phyloP scores from a whole-genome alignment of 2,888 invertebrate genomes.

The Pterobdella sp. region DNA sequence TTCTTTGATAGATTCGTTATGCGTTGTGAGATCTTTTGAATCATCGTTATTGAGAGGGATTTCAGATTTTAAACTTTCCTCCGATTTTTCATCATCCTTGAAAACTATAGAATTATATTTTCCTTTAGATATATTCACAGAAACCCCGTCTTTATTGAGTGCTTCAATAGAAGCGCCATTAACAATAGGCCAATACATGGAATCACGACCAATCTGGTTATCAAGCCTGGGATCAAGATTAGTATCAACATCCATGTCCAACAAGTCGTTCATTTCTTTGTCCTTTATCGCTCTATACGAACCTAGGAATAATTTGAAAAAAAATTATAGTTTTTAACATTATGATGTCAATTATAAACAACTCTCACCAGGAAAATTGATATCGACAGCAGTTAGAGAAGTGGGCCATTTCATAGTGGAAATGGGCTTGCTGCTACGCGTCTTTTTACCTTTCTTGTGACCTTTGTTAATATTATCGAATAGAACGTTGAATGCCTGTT shows the following conservation, averaged over 20 bases:
- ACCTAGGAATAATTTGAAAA: too few relatives aligned
- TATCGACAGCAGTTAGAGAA: background rate
- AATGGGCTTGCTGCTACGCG: background rate
- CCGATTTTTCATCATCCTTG: too few relatives aligned
- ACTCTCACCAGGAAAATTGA: background rate
- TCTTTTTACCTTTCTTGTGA: background rate
- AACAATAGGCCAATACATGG: background rate
- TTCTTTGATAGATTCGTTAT: too few relatives aligned
- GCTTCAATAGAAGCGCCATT: background rate
- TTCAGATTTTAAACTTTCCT: too few relatives aligned
- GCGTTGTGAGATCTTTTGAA: too few relatives aligned
- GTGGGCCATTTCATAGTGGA: constrained; percentile 1
- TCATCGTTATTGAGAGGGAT: too few relatives aligned
- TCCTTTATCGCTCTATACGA: background rate
- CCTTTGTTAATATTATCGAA: background rate
- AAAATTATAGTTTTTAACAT: too few relatives aligned
- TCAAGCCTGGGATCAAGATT: background rate
- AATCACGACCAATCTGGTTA: background rate
- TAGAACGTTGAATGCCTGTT: background rate
- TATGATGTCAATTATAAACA: too few relatives aligned
- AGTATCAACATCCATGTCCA: background rate
- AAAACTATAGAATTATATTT: too few relatives aligned
- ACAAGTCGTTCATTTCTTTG: background rate
- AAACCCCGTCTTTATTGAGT: too few relatives aligned
- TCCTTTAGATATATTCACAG: too few relatives aligned